Evolutionary conservation across 2,888 invertebrate genomes (phyloP).

Genomic region (Suillia variegata): DNA sequence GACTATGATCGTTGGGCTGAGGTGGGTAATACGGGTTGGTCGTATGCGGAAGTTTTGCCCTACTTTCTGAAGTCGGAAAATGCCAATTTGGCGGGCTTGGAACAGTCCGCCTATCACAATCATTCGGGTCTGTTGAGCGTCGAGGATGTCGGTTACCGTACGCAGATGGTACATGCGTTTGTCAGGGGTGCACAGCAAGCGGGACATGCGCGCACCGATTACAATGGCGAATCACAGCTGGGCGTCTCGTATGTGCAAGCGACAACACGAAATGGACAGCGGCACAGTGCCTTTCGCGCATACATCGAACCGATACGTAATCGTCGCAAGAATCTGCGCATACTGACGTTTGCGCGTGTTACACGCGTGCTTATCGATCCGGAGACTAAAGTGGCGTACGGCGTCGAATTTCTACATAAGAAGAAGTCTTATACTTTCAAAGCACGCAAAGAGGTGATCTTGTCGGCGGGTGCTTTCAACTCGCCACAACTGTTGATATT

Average conservation of each 20-base stretch:
- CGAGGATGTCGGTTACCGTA: constrained; percentile 66
- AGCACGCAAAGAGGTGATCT: constrained; percentile 79
- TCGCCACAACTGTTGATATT: constrained; percentile 90
- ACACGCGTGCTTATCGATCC: constrained; percentile 71
- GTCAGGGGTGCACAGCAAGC: constrained; percentile 69
- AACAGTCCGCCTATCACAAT: constrained; percentile 65
- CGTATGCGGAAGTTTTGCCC: constrained; percentile 67
- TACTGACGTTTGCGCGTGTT: constrained; percentile 69
- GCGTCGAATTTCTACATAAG: constrained; percentile 70
- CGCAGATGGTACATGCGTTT: constrained; percentile 64
- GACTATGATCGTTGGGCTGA: constrained; percentile 76
- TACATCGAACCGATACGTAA: constrained; percentile 66
- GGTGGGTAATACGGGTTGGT: constrained; percentile 77
- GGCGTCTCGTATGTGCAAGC: constrained; percentile 73
- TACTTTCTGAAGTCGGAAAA: constrained; percentile 69
- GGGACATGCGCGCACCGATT: constrained; percentile 72
- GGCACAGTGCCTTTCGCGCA: constrained; percentile 71
- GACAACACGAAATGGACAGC: constrained; percentile 65
- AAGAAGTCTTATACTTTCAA: constrained; percentile 62
- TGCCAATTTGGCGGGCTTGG: constrained; percentile 56
- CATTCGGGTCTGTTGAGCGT: constrained; percentile 69
- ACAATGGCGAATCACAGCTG: constrained; percentile 68
- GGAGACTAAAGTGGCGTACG: constrained; percentile 68
- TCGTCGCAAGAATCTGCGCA: constrained; percentile 67
- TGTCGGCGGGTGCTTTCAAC: constrained; percentile 86